phyloP scores from a whole-genome alignment of 2,113 vertebrate genomes.

The Muntiacus muntjak region DNA sequence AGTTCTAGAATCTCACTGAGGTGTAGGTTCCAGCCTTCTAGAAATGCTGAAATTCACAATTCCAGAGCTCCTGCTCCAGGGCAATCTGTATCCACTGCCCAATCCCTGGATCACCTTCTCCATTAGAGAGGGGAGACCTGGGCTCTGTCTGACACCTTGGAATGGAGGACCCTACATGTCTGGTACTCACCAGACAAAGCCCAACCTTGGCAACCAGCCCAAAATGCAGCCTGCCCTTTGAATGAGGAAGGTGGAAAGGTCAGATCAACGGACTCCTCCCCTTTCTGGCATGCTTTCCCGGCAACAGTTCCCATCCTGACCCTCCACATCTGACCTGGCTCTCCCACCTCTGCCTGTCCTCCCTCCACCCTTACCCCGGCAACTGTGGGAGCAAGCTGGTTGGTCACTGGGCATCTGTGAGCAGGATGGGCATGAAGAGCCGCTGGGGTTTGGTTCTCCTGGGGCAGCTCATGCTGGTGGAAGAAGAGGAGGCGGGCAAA shows the following conservation, averaged over 20 bases:
- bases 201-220: neutral
- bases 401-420: conserved; percentile 12
- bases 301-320: neutral
- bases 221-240: neutral
- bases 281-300: neutral
- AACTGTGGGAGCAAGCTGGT: neutral
- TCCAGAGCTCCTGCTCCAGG: neutral
- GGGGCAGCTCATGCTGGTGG: neutral
- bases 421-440: neutral
- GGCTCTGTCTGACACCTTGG: neutral
- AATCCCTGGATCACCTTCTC: neutral
- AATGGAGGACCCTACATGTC: neutral
- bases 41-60: neutral
- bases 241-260: neutral
- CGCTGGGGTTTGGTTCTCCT: neutral
- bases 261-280: neutral
- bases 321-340: neutral
- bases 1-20: neutral
- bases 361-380: neutral
- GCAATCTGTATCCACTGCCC: neutral
- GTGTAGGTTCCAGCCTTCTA: neutral
- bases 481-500: neutral
- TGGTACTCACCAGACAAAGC: neutral
- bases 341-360: neutral
- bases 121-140: neutral